Evolutionary conservation across 1,140 invertebrate species (phyloP), one percentile per base, ranked within the genome.

Genomic region (Philopotamus ludificatus): DNA sequence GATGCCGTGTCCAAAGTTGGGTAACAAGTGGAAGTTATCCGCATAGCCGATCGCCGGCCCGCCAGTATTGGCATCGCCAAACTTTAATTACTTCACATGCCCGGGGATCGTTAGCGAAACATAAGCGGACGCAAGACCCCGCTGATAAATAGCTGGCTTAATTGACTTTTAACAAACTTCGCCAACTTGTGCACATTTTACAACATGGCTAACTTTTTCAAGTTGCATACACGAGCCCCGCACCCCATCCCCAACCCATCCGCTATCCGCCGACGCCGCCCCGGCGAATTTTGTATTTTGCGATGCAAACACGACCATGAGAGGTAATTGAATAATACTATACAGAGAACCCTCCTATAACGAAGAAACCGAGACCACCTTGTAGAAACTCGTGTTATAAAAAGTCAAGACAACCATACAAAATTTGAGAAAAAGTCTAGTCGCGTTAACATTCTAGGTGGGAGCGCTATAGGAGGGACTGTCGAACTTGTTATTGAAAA

Each of bases 131-230:
- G 50, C 28, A 34, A 34, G 44, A 47, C 44, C 18, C 7, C 18
- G 8, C 25, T 57, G 53, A 57, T 57, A 41, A 57, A 57, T 57
- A 57, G 53, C 25, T 18, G 10, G 18, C 28, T 21, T 41, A 57
- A 57, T 57, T 57, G 53, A 57, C 53, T 57, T 57, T 57, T 57
- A 57, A 57, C 53, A 57, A 57, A 57, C 53, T 57, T 57, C 20
- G 20, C 25, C 15, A 28, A 54, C n/a, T 25, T 25, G n/a, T 54
- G 51, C 51, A 54, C 51, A 51, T 21, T 34, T 12, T 34, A n/a
- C n/a, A n/a, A n/a, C n/a, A n/a, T n/a, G n/a, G n/a, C n/a, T n/a
- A n/a, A n/a, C n/a, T n/a, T n/a, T n/a, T n/a, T n/a, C n/a, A n/a
- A n/a, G n/a, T n/a, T n/a, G n/a, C n/a, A n/a, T n/a, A n/a, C 41